Percentiles rank a stretch among this genome's conserved stretches.
phyloP scores from a whole-genome alignment of 2,113 vertebrate species.

The Thinocorus orbignyianus region DNA sequence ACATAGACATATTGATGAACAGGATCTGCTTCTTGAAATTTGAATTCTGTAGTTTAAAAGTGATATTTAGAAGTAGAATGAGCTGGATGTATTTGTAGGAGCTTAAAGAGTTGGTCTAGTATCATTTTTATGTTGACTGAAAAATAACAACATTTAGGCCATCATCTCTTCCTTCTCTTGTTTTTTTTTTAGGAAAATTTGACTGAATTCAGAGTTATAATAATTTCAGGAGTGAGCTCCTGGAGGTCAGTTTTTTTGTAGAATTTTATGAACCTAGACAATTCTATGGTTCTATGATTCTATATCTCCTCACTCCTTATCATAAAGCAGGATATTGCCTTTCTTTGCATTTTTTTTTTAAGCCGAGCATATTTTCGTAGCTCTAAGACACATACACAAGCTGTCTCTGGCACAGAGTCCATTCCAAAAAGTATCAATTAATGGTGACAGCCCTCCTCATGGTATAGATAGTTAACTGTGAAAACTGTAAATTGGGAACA shows the following conservation, averaged over 20 bases:
- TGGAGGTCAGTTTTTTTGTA: not conserved
- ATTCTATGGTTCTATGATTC: too few relatives aligned
- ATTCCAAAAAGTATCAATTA: not conserved
- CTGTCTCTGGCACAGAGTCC: not conserved
- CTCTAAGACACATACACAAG: not conserved
- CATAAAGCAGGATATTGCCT: too few relatives aligned
- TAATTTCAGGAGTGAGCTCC: not conserved
- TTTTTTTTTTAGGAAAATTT: not conserved
- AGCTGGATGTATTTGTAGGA: not conserved
- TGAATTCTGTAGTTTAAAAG: not conserved
- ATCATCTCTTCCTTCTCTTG: not conserved
- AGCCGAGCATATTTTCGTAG: not conserved
- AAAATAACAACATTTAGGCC: not conserved
- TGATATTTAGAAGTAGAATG: not conserved
- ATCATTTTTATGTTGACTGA: not conserved
- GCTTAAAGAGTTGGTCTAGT: not conserved
- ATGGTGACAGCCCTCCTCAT: not conserved
- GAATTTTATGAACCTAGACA: not conserved
- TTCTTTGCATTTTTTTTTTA: not conserved
- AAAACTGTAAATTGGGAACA: not conserved
- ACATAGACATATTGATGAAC: not conserved
- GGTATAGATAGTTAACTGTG: not conserved
- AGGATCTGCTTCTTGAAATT: not conserved
- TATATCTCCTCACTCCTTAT: not conserved
- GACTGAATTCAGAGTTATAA: not conserved